Evolutionary conservation across 1,140 invertebrate species (phyloP).

Genomic region (Drosophila azteca): DNA sequence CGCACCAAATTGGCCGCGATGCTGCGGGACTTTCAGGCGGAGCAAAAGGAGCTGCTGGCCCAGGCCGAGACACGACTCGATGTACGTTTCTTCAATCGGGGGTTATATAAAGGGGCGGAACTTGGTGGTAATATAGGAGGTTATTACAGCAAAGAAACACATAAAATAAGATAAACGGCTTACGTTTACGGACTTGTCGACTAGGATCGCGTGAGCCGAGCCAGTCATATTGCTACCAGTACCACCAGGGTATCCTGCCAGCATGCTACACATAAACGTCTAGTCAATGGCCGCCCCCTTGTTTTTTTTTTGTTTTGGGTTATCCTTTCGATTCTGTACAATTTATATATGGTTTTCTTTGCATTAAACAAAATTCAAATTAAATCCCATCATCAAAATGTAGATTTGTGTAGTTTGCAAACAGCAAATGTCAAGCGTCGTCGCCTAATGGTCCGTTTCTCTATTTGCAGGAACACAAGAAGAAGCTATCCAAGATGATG

Average conservation of each 20-base stretch:
- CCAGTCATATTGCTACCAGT: too few relatives aligned
- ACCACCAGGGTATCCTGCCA: too few relatives aligned
- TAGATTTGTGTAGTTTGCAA: too few relatives aligned
- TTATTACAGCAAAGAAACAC: constrained; percentile 1
- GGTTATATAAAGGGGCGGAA: constrained; percentile 15
- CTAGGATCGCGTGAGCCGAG: too few relatives aligned
- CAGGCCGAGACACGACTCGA: constrained; percentile 94
- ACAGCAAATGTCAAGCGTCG: constrained; percentile 8
- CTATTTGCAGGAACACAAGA: constrained; percentile 91
- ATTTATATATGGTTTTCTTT: too few relatives aligned
- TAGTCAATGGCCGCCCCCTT: too few relatives aligned
- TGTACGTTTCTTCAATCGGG: constrained; percentile 85
- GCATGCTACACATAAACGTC: too few relatives aligned
- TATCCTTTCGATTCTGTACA: too few relatives aligned
- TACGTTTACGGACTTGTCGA: too few relatives aligned
- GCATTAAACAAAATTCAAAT: too few relatives aligned
- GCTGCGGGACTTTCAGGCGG: constrained; percentile 93
- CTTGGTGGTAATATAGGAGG: background rate
- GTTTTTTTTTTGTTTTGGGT: too few relatives aligned
- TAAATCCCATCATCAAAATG: too few relatives aligned
- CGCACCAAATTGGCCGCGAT: constrained; percentile 92
- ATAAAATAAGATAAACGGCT: background rate
- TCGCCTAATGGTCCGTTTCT: constrained; percentile 34
- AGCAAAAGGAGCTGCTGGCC: constrained; percentile 92
- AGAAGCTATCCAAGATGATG: constrained; percentile 93